Evolutionary conservation across 1,140 invertebrate genomes (phyloP).

Genomic region (Tetraneura akinire): DNA sequence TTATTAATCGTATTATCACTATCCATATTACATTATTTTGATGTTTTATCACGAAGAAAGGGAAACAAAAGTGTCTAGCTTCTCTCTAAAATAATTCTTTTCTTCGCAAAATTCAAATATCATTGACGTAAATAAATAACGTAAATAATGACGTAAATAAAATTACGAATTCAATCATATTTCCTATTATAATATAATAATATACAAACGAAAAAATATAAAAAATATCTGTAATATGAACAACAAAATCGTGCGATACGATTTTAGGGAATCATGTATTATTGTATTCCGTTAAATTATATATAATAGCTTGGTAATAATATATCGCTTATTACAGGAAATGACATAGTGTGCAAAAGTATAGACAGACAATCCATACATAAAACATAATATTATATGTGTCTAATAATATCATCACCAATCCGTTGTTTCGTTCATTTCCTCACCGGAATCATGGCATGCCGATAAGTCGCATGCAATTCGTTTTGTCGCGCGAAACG

Average conservation of each 20-base stretch:
- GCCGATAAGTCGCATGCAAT: background rate
- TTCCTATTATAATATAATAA: too few species aligned
- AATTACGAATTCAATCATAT: too few species aligned
- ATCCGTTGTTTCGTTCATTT: slow-evolving; percentile 13
- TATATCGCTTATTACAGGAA: background rate
- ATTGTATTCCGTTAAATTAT: slow-evolving; percentile 23
- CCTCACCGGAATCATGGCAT: slow-evolving; percentile 6
- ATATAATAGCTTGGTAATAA: background rate
- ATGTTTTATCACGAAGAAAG: too few species aligned
- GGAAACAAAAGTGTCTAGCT: too few species aligned
- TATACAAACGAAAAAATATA: background rate
- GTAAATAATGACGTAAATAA: too few species aligned
- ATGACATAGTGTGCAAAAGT: background rate
- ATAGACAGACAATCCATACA: background rate
- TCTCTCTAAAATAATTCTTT: too few species aligned
- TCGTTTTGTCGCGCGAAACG: background rate
- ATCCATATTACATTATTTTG: too few species aligned
- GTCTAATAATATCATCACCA: background rate
- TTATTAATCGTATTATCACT: too few species aligned
- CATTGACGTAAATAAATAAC: too few species aligned
- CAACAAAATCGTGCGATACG: background rate
- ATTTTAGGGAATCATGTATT: background rate
- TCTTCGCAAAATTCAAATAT: too few species aligned
- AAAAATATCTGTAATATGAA: background rate
- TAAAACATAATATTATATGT: background rate